These are phyloP conservation scores for Prionace glauca DNA, from an alignment of 2,797 vertebrate species.

Conservation along the genomic window DNA sequence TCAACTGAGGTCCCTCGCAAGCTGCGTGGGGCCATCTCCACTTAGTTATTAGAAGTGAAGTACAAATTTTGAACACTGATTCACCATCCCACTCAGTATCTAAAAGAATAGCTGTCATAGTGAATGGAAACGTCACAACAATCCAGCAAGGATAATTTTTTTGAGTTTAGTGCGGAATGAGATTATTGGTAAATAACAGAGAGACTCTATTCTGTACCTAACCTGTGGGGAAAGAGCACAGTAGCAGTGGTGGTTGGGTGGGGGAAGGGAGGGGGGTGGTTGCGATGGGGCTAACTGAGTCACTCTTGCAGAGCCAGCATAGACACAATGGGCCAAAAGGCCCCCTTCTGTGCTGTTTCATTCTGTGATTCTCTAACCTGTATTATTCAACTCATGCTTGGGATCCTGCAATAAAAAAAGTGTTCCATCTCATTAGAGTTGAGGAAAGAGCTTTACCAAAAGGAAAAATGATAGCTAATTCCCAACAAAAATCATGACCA, in stretches of 20 bases:
- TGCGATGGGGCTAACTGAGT: too few species aligned
- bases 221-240: not conserved
- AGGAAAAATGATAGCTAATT: not conserved
- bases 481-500: not conserved
- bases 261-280: too few species aligned
- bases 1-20: not conserved
- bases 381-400: not conserved
- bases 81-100: not conserved
- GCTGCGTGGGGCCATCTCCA: not conserved
- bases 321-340: not conserved
- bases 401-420: not conserved
- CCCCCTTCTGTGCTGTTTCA: too few species aligned
- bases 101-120: not conserved
- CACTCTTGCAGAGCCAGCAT: not conserved
- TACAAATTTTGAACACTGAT: not conserved
- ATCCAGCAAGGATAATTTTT: not conserved
- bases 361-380: not conserved
- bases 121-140: not conserved
- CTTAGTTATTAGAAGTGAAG: not conserved
- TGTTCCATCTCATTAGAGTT: not conserved
- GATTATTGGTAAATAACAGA: not conserved
- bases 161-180: not conserved
- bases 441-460: not conserved
- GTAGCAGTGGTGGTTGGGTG: too few species aligned
- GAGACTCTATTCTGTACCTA: not conserved